phyloP scores from a whole-genome alignment of 2,888 invertebrate genomes.

The Creontiades dilutus region DNA sequence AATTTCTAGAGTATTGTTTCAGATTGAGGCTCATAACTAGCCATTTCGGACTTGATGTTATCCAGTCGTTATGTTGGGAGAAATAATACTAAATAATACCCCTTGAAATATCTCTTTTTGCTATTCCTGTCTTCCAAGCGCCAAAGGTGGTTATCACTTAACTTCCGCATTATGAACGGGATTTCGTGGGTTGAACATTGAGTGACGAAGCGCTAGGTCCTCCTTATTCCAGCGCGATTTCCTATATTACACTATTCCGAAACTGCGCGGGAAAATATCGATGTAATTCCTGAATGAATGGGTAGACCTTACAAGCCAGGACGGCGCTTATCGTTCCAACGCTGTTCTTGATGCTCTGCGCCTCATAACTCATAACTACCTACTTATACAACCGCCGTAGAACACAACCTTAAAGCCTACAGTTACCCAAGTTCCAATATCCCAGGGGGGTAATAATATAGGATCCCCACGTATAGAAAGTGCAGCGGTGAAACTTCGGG shows the following conservation, averaged over 20 bases:
- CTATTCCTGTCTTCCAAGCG: no score
- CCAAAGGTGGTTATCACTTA: no score
- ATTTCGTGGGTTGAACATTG: no score
- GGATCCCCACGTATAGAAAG: slow-evolving; percentile 14
- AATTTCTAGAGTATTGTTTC: no score
- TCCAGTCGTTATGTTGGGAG: no score
- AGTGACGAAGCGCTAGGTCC: no score
- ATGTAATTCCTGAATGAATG: not conserved
- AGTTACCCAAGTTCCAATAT: slow-evolving; percentile 26
- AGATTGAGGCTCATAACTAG: no score
- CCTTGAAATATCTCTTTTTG: no score
- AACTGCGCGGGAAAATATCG: not conserved
- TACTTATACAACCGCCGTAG: not conserved
- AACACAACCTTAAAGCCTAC: not conserved
- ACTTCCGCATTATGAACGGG: no score
- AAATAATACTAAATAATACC: no score
- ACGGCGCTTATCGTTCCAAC: not conserved
- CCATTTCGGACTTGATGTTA: no score
- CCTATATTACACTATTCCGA: not conserved
- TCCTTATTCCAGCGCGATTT: no score
- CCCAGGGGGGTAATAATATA: slow-evolving; percentile 11
- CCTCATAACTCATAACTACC: not conserved
- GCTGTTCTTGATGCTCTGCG: not conserved
- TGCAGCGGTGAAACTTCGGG: slow-evolving; percentile 21
- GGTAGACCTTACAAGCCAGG: not conserved